phyloP scores from a whole-genome alignment of 2,113 vertebrate genomes.

The Malurus elegans region DNA sequence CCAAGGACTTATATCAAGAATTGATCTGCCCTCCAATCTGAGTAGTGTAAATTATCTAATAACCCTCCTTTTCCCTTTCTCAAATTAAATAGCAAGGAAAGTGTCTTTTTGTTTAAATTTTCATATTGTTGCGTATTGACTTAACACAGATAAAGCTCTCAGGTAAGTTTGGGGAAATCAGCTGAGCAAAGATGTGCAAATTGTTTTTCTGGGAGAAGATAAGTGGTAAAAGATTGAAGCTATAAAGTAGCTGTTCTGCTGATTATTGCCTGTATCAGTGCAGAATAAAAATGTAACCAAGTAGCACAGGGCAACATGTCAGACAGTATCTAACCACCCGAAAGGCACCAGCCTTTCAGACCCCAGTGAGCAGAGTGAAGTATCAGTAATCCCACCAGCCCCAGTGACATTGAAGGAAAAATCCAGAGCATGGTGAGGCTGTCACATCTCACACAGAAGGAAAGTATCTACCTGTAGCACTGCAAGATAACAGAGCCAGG shows the following conservation, averaged over 20 bases:
- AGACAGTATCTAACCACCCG: not conserved
- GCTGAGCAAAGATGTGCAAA: not conserved
- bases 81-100: conserved; percentile 1
- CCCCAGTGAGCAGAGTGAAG: not conserved
- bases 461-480: not conserved
- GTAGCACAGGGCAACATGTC: not conserved
- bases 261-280: not conserved
- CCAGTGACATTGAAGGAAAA: not conserved
- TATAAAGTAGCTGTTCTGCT: not conserved
- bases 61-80: not conserved
- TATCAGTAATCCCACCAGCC: not conserved
- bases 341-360: not conserved
- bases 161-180: not conserved
- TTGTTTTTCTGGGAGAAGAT: conserved; percentile 9
- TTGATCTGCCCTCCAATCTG: not conserved
- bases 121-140: not conserved
- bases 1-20: not conserved
- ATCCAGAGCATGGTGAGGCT: not conserved
- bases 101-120: conserved; percentile 6
- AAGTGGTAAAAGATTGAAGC: not conserved
- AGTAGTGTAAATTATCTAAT: not conserved
- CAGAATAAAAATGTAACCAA: not conserved
- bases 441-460: fast-evolving
- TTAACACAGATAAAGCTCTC: not conserved
- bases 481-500: not conserved